Percentiles rank a stretch among this genome's conserved stretches.
These are phyloP conservation scores for Bombus breviceps DNA, from an alignment of 1,140 invertebrate genomes.

Conservation along the genomic window DNA sequence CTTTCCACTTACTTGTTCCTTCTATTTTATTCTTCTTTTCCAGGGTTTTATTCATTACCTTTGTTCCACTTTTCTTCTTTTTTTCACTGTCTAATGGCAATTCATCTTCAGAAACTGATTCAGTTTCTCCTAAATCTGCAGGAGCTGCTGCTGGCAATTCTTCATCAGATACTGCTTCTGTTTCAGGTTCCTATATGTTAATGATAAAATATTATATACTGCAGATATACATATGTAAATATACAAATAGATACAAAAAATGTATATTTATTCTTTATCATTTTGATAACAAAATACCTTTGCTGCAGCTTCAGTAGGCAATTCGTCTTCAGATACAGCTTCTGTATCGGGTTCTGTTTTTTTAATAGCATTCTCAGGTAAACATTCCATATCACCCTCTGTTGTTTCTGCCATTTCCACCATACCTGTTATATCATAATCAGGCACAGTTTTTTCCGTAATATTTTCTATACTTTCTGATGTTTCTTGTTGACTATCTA, in stretches of 20 bases:
- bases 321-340: slow-evolving; percentile 87
- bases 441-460: slow-evolving; percentile 54
- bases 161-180: slow-evolving; percentile 89
- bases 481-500: slow-evolving; percentile 66
- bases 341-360: slow-evolving; percentile 86
- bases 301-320: slow-evolving; percentile 81
- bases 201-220: slow-evolving; percentile 18
- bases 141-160: slow-evolving; percentile 89
- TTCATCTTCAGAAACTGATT: slow-evolving; percentile 92
- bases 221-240: neutral
- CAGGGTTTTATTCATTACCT: slow-evolving; percentile 63
- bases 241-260: neutral
- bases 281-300: slow-evolving; percentile 72
- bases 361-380: slow-evolving; percentile 61
- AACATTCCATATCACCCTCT: slow-evolving; percentile 40
- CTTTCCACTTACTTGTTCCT: slow-evolving; percentile 66
- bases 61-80: slow-evolving; percentile 76
- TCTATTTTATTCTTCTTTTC: slow-evolving; percentile 78
- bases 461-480: slow-evolving; percentile 53
- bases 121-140: slow-evolving; percentile 91
- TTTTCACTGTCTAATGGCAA: slow-evolving; percentile 85
- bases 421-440: slow-evolving; percentile 51
- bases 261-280: neutral
- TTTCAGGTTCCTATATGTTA: slow-evolving; percentile 82
- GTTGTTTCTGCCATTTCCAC: slow-evolving; percentile 20